phyloP scores from a whole-genome alignment of 2,888 invertebrate species.

The Eugnorisma glareosa region DNA sequence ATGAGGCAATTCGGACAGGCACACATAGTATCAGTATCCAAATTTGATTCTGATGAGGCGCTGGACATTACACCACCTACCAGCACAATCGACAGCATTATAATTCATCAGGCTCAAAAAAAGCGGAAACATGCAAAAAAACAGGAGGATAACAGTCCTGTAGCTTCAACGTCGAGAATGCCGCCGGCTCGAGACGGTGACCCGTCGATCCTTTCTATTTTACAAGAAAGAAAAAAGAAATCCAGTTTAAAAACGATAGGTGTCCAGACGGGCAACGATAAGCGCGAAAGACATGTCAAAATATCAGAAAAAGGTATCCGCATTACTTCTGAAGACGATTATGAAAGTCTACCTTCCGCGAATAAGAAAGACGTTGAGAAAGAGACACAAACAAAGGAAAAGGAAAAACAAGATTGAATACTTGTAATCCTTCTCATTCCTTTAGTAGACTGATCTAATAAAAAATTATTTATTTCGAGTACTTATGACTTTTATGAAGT shows the following conservation, averaged over 20 bases:
- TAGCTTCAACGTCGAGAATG: constrained; percentile 38
- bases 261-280: constrained; percentile 71
- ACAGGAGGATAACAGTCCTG: neutral
- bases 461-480: neutral
- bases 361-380: constrained; percentile 40
- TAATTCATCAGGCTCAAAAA: constrained; percentile 3
- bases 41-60: neutral
- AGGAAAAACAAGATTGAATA: constrained; percentile 77
- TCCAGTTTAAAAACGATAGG: constrained; percentile 74
- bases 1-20: constrained; percentile 39
- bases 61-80: neutral
- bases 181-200: neutral
- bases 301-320: constrained; percentile 63
- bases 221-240: constrained; percentile 62
- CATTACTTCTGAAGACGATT: neutral
- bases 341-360: neutral
- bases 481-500: neutral
- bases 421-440: neutral
- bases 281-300: constrained; percentile 66
- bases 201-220: constrained; percentile 31
- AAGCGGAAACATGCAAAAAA: neutral
- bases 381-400: constrained; percentile 72
- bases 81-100: constrained; percentile 30
- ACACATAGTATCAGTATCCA: neutral
- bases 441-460: neutral